These are phyloP conservation scores for Sciurus niger DNA, from an alignment of 2,113 vertebrate genomes.

Conservation along the genomic window DNA sequence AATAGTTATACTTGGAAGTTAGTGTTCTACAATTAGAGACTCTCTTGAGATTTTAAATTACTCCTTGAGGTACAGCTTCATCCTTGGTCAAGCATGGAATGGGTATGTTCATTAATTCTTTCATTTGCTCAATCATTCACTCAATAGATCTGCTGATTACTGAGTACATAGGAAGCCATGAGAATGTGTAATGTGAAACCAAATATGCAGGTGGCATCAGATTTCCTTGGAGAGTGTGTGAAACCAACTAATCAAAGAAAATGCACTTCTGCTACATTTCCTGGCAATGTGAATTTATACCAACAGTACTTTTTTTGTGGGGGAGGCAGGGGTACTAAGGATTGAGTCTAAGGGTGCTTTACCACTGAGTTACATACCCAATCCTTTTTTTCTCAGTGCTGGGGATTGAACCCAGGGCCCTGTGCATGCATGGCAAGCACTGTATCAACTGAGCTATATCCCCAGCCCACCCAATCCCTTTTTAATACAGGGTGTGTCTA, in stretches of 20 bases:
- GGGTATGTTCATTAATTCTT: neutral
- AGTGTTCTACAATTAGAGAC: neutral
- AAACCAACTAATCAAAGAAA: constrained; percentile 3
- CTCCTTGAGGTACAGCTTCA: constrained; percentile 1
- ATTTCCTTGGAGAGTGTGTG: neutral
- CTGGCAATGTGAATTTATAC: constrained; percentile 16
- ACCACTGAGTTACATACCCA: too few species aligned
- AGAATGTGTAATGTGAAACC: neutral
- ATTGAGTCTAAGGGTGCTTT: too few species aligned
- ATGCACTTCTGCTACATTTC: constrained; percentile 40
- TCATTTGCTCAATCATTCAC: neutral
- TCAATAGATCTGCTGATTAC: neutral
- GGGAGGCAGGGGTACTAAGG: too few species aligned
- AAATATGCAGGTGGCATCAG: neutral
- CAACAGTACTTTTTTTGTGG: neutral
- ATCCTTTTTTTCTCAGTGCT: too few species aligned
- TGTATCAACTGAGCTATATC: too few species aligned
- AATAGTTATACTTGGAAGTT: neutral
- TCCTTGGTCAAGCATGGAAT: neutral
- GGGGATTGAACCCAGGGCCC: too few species aligned
- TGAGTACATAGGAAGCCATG: neutral
- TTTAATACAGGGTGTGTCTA: too few species aligned
- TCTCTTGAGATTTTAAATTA: constrained; percentile 22
- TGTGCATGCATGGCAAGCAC: too few species aligned
- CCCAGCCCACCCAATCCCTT: too few species aligned